Base-by-base conservation (phyloP, 2,888 invertebrate genomes). In the Alloplasta piceator region DNA sequence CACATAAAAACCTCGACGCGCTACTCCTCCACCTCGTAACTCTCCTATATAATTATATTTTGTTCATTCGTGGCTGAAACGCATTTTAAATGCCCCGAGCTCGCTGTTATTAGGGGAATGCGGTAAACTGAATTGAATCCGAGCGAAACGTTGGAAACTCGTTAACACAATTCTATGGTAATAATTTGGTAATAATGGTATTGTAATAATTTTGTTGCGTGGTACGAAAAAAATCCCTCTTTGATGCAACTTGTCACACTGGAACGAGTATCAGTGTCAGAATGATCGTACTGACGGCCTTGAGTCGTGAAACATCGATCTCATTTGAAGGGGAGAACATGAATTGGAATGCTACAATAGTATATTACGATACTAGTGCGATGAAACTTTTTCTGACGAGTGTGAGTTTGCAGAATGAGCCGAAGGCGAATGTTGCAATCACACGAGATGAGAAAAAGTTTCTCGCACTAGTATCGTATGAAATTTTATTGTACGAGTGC, bases 81-180 rank as follows among this genome's bases (percentile, higher is more conserved):
- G 48, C 50, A 41, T 52, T 16, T n/a, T n/a, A n/a, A 58, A 68
- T 70, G 58, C 64, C 60, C 50, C 39, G 39, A 26, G 46, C 39
- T 9, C 39, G 73, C 58, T 56, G 52, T 55, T 56, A 41, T 50
- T 12, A 12, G 9, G 16, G 55, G 12, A 16, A 48, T 48, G 4
- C 63, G 7, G 36, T 41, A 61, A 64, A 56, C 12, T 38, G 55
- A 36, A 73, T 73, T 73, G 48, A 52, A 66, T 78, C 63, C 75
- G 58, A 72, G 58, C 71, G 38, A 67, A 71, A 12, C 60, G 67
- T 82, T 75, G 66, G 67, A 58, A 77, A 75, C 66, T 82, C 81
- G 81, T 82, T 82, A 75, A 82, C 81, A 82, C 39, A 78, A 71
- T 78, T 82, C 43, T 67, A 55, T 12, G 12, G 12, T 12, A n/a